phyloP scores from a whole-genome alignment of 1,140 invertebrate species.

The Lerema accius region DNA sequence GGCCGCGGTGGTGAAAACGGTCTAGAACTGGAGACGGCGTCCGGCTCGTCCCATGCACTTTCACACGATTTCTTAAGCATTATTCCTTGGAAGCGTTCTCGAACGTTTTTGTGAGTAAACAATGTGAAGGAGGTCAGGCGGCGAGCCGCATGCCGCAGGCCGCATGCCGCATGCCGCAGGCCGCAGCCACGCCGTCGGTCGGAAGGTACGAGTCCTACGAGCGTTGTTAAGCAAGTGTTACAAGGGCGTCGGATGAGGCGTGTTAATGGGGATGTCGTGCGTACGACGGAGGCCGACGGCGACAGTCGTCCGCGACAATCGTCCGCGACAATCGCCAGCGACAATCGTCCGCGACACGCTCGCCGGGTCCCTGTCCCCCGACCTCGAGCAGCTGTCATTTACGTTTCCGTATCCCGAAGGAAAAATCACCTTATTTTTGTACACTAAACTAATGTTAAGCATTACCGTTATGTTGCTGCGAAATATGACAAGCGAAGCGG shows the following conservation, averaged over 20 bases:
- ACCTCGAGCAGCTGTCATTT: too few species aligned
- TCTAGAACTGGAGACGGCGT: constrained; percentile 26
- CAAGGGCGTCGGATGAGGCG: constrained; percentile 35
- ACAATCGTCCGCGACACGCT: too few species aligned
- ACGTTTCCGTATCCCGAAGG: too few species aligned
- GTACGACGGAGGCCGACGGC: not conserved
- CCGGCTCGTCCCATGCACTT: constrained; percentile 40
- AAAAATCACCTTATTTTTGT: too few species aligned
- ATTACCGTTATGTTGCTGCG: too few species aligned
- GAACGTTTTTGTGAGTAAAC: constrained; percentile 39
- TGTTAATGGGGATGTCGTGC: constrained; percentile 37
- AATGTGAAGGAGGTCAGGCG: constrained; percentile 24
- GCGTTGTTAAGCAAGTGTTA: constrained; percentile 34
- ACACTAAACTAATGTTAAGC: too few species aligned
- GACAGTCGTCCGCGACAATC: too few species aligned
- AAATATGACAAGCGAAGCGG: too few species aligned
- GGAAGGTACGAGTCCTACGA: not conserved
- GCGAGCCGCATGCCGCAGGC: constrained; percentile 14
- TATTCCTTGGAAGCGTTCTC: constrained; percentile 16
- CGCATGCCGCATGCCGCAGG: too few species aligned
- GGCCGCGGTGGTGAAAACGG: constrained; percentile 20
- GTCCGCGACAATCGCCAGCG: too few species aligned
- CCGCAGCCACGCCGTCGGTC: not conserved
- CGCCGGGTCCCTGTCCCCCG: too few species aligned
- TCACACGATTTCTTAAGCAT: constrained; percentile 47